A percentile compares a stretch with the other conserved stretches of the same genome.
These are phyloP conservation scores for Macquaria ambigua DNA, from an alignment of 2,113 vertebrate genomes.

Conservation along the genomic window DNA sequence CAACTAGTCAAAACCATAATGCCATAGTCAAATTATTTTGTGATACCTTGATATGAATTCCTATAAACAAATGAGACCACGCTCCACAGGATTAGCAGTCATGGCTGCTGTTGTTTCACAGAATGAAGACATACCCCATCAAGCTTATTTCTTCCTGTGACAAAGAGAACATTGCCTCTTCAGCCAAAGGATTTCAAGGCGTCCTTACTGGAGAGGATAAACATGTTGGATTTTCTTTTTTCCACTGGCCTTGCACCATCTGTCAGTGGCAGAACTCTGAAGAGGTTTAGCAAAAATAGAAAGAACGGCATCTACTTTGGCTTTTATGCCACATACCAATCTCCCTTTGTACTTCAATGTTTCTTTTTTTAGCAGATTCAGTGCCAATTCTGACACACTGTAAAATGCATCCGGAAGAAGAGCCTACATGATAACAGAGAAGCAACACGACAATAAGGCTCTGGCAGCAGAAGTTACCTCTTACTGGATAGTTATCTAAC, in stretches of 20 bases:
- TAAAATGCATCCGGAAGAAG: background rate
- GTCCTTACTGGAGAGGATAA: background rate
- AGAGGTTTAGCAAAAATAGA: slow-evolving; percentile 7
- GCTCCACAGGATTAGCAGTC: background rate
- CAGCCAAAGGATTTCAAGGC: slow-evolving; percentile 12
- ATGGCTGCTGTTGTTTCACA: background rate
- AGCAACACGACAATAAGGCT: background rate
- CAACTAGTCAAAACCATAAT: no score
- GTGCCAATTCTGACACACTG: background rate
- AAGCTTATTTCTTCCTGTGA: background rate
- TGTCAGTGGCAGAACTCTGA: background rate
- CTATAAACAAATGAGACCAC: background rate
- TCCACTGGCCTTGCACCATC: background rate
- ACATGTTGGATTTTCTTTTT: background rate
- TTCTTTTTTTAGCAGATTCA: background rate
- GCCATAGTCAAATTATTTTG: background rate
- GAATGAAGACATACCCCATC: background rate
- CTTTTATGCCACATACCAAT: background rate
- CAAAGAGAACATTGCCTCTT: background rate
- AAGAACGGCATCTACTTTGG: background rate
- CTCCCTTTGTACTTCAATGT: background rate
- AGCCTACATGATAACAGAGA: background rate
- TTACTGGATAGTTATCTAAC: background rate
- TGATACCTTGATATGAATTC: background rate
- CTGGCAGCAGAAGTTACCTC: background rate